Percentiles rank a stretch among this genome's conserved stretches.
phyloP scores from a whole-genome alignment of 92 coral and sea anemone genomes.

The Isaurus tuberculatus region DNA sequence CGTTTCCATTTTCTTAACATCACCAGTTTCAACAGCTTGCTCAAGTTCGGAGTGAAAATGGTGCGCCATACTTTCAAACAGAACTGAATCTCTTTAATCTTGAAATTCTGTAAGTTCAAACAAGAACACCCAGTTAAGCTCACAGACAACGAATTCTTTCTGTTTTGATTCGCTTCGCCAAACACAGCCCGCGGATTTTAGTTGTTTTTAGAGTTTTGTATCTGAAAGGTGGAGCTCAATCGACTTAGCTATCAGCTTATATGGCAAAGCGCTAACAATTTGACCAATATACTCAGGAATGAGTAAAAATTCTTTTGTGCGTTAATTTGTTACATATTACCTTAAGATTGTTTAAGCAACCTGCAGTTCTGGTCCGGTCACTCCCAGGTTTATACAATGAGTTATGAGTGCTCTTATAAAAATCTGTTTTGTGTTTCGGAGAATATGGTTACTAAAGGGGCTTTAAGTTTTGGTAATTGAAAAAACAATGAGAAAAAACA shows the following conservation, averaged over 20 bases:
- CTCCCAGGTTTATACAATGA: neutral
- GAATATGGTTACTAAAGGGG: too few relatives aligned
- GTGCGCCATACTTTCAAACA: slow-evolving; percentile 12
- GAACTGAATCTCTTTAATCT: neutral
- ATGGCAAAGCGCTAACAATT: slow-evolving; percentile 18
- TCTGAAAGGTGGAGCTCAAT: slow-evolving; percentile 1
- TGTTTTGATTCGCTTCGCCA: neutral
- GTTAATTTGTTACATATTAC: neutral
- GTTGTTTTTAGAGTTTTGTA: neutral
- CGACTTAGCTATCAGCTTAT: neutral
- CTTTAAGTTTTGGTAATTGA: too few relatives aligned
- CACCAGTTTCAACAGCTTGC: slow-evolving; percentile 30
- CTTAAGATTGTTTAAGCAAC: neutral
- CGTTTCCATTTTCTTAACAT: neutral
- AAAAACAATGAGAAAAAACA: too few relatives aligned
- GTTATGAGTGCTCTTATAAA: too few relatives aligned
- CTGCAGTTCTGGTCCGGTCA: neutral
- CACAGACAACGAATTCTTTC: neutral
- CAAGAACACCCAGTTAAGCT: neutral
- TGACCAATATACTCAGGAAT: neutral
- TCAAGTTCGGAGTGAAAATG: slow-evolving; percentile 27
- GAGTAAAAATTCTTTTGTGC: neutral
- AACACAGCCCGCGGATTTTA: neutral
- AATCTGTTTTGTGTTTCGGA: too few relatives aligned
- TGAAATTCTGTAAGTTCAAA: neutral